Evolutionary conservation across 1,140 invertebrate genomes (phyloP).

Genomic region (Oncopodura yosiiana): DNA sequence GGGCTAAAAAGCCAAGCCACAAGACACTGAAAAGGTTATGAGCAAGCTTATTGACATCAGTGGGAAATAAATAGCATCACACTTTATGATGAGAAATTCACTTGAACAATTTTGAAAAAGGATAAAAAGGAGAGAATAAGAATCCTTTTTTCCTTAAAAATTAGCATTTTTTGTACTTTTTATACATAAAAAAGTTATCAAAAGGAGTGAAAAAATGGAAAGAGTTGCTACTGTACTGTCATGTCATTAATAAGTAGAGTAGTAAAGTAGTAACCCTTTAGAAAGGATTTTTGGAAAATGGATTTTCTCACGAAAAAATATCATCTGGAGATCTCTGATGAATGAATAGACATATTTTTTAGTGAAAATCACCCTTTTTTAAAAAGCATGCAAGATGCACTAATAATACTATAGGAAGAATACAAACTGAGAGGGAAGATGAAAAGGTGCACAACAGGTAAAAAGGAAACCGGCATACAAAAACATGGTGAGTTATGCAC

Average conservation of each 20-base stretch:
- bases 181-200: too few relatives aligned
- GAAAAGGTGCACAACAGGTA: not conserved
- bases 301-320: conserved; percentile 25
- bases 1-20: not conserved
- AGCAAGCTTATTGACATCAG: conserved; percentile 7
- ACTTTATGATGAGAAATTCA: too few relatives aligned
- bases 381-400: not conserved
- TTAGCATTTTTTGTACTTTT: conserved; percentile 33
- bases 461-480: too few relatives aligned
- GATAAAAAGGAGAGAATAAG: not conserved
- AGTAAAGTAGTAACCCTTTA: conserved; percentile 7
- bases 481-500: too few relatives aligned
- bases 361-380: conserved; percentile 1
- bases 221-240: not conserved
- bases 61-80: conserved; percentile 7
- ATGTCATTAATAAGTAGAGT: not conserved
- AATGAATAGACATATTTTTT: too few relatives aligned
- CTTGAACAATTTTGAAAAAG: too few relatives aligned
- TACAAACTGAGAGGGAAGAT: not conserved
- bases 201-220: conserved; percentile 20
- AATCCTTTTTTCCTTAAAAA: conserved; percentile 10
- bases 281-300: conserved; percentile 1
- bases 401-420: too few relatives aligned
- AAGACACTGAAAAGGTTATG: too few relatives aligned
- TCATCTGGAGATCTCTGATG: too few relatives aligned